A percentile compares a stretch with the other conserved stretches of the same genome.
Evolutionary conservation across 1,140 invertebrate species (phyloP).

Genomic region (Panulirus ornatus): DNA sequence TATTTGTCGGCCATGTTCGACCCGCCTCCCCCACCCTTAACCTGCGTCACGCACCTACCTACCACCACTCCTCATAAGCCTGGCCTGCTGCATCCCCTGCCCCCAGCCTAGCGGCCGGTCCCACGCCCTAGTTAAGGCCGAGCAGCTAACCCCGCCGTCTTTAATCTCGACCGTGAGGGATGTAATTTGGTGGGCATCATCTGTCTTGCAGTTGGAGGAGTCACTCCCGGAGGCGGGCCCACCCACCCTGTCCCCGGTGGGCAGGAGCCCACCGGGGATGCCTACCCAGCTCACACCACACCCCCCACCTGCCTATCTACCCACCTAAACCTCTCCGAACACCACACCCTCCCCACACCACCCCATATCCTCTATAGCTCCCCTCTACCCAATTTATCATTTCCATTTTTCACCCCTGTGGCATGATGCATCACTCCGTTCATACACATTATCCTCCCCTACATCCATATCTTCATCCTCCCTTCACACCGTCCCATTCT

Average conservation of each 20-base stretch:
- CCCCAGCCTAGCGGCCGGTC: background rate
- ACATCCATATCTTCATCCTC: no score
- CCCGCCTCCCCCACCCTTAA: background rate
- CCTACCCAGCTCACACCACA: no score
- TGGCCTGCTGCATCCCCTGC: background rate
- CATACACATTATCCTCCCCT: no score
- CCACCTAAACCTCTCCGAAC: no score
- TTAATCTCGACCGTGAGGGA: background rate
- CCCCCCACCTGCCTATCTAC: no score
- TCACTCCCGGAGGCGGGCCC: background rate
- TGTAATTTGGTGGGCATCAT: slow-evolving; percentile 6
- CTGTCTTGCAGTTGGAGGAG: background rate
- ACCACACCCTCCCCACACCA: no score
- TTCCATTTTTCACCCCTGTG: no score
- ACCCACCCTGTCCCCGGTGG: background rate
- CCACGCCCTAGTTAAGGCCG: background rate
- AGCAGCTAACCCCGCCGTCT: slow-evolving; percentile 13
- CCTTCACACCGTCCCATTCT: no score
- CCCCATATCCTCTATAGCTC: no score
- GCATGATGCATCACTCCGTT: no score
- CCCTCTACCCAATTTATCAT: no score
- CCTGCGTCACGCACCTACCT: background rate
- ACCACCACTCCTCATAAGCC: background rate
- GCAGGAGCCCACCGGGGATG: background rate
- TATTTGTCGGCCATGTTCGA: background rate